phyloP scores from a whole-genome alignment of 2,113 vertebrate species.

The Panthera leo region DNA sequence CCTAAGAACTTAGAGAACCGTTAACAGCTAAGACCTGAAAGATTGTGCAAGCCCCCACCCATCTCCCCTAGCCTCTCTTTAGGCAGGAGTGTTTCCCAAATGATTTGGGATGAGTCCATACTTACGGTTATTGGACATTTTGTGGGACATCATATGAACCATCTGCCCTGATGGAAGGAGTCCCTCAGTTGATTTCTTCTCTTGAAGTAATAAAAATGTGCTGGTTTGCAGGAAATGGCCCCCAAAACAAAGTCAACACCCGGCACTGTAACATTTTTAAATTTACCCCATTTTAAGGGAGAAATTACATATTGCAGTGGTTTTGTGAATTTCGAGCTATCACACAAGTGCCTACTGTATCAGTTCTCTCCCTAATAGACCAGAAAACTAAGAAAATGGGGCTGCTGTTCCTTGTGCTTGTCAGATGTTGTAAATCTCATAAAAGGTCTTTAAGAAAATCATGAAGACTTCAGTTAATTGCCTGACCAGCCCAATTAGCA shows the following conservation, averaged over 20 bases:
- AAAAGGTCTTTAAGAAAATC: slow-evolving; percentile 1
- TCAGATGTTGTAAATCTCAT: background rate
- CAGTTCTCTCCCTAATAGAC: background rate
- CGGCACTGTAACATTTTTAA: background rate
- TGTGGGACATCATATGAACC: background rate
- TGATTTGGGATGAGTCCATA: background rate
- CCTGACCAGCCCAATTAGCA: background rate
- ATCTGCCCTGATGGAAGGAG: background rate
- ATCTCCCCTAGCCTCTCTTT: background rate
- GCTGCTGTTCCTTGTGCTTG: background rate
- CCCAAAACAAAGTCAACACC: background rate
- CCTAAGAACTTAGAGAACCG: background rate
- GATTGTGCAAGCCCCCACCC: background rate
- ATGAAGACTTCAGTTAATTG: background rate
- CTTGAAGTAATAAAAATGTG: slow-evolving; percentile 41
- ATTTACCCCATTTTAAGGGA: background rate
- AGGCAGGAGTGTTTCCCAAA: background rate
- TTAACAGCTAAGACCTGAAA: background rate
- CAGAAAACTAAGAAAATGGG: background rate
- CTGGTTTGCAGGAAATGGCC: background rate
- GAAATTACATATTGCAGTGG: background rate
- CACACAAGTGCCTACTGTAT: background rate
- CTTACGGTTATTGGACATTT: background rate
- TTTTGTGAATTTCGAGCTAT: background rate
- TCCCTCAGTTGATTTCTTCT: background rate